Conservation (phyloP, 2,113 vertebrate species). For the Nematolebias whitei region DNA sequence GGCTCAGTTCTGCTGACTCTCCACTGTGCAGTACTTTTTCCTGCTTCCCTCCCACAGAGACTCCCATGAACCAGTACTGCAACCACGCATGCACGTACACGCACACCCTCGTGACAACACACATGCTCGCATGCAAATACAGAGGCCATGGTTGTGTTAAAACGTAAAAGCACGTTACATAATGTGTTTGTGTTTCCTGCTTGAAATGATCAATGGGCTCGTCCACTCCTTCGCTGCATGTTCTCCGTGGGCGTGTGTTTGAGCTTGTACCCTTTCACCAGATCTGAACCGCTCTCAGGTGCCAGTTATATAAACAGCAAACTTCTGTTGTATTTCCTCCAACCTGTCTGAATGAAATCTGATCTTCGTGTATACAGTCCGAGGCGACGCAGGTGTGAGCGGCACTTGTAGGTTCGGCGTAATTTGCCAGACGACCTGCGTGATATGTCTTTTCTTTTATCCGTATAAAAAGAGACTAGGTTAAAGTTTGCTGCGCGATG, state of each 20-base stretch:
- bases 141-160: not conserved
- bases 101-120: not conserved
- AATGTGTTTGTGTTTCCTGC: slow-evolving; percentile 34
- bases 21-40: slow-evolving; percentile 35
- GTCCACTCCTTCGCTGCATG: slow-evolving; percentile 14
- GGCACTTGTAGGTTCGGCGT: not conserved
- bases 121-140: not conserved
- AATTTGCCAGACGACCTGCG: too few relatives aligned
- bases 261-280: not conserved
- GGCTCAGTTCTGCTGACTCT: slow-evolving; percentile 51
- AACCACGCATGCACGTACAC: slow-evolving; percentile 18
- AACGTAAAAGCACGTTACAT: slow-evolving; percentile 18
- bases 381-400: not conserved
- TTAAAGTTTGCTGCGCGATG: too few relatives aligned
- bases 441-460: too few relatives aligned
- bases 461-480: too few relatives aligned
- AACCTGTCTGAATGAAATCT: slow-evolving; percentile 12
- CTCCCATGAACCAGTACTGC: slow-evolving; percentile 20
- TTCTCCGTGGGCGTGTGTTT: slow-evolving; percentile 11
- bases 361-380: not conserved
- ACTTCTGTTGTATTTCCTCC: slow-evolving; percentile 12
- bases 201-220: slow-evolving; percentile 13
- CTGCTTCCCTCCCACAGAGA: slow-evolving; percentile 49
- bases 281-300: slow-evolving; percentile 3
- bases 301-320: not conserved